A percentile compares a stretch with the other conserved stretches of the same genome.
phyloP scores from a whole-genome alignment of 2,888 invertebrate genomes.

The Lasioglossum pauxillum region DNA sequence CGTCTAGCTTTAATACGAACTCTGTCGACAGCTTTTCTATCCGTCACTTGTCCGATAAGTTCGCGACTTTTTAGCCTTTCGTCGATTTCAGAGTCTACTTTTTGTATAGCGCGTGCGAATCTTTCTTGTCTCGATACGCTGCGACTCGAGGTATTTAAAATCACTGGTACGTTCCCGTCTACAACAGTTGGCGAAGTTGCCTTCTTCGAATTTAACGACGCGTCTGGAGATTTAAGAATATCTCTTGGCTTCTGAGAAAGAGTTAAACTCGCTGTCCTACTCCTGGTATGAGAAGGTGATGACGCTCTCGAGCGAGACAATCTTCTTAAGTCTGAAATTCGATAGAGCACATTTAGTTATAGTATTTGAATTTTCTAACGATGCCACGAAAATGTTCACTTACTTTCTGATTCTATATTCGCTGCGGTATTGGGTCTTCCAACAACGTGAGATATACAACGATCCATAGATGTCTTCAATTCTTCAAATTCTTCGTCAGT shows the following conservation, averaged over 20 bases:
- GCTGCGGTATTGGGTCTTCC: conserved; percentile 86
- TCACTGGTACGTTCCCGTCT: conserved; percentile 66
- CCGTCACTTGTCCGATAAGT: conserved; percentile 88
- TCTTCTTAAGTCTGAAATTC: conserved; percentile 64
- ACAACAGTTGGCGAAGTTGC: conserved; percentile 54
- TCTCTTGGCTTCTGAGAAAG: conserved; percentile 73
- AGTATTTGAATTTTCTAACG: neutral
- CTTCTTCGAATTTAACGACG: conserved; percentile 45
- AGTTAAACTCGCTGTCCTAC: conserved; percentile 71
- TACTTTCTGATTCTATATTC: conserved; percentile 70
- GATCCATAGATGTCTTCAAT: conserved; percentile 91
- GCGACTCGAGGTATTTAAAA: conserved; percentile 66
- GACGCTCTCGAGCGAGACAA: conserved; percentile 77
- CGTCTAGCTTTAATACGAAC: conserved; percentile 91
- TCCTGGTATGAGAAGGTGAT: conserved; percentile 74
- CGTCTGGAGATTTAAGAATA: conserved; percentile 69
- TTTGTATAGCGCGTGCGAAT: conserved; percentile 85
- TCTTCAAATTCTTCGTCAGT: conserved; percentile 92
- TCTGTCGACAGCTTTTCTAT: conserved; percentile 86
- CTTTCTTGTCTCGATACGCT: conserved; percentile 76
- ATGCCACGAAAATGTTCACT: conserved; percentile 1
- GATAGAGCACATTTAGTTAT: conserved; percentile 1
- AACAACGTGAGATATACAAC: conserved; percentile 94
- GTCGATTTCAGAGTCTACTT: conserved; percentile 89
- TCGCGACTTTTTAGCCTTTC: conserved; percentile 86